Evolutionary conservation across 2,888 invertebrate genomes (phyloP).

Genomic region (Leptopilina drosophilae): DNA sequence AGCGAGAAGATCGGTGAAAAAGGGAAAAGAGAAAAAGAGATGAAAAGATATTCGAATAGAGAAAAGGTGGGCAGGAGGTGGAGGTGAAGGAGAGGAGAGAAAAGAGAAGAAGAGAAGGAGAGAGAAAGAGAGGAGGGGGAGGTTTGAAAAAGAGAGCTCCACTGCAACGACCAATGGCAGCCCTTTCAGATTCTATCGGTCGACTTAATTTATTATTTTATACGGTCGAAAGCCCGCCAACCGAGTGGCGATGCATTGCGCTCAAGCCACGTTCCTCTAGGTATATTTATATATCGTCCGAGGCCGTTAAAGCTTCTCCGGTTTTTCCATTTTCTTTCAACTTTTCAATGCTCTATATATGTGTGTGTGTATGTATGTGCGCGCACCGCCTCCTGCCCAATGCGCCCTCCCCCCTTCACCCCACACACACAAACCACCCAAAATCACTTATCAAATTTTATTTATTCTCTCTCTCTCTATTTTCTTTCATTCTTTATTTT

Average conservation of each 20-base stretch:
- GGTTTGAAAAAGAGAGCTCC: constrained; percentile 31
- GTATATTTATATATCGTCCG: constrained; percentile 40
- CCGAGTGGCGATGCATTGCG: constrained; percentile 37
- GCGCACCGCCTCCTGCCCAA: neutral
- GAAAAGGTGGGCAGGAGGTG: constrained; percentile 48
- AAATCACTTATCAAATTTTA: constrained; percentile 29
- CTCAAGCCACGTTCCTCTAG: constrained; percentile 30
- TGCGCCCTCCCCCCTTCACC: neutral
- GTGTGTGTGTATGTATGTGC: no score
- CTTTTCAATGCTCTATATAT: constrained; percentile 3
- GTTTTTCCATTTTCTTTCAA: constrained; percentile 40
- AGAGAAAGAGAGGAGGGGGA: neutral
- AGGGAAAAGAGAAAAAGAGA: neutral
- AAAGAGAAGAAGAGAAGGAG: constrained; percentile 44
- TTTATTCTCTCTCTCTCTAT: neutral
- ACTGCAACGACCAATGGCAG: constrained; percentile 63
- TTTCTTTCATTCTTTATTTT: neutral
- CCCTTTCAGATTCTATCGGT: constrained; percentile 64
- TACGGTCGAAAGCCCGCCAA: constrained; percentile 47
- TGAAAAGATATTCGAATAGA: no score
- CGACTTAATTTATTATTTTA: constrained; percentile 65
- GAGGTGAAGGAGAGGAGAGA: constrained; percentile 1
- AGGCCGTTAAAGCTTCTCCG: constrained; percentile 27
- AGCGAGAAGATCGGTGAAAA: no score
- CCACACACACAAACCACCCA: neutral